Conservation (phyloP, 2,888 invertebrate species). For the Oscheius sp. region DNA sequence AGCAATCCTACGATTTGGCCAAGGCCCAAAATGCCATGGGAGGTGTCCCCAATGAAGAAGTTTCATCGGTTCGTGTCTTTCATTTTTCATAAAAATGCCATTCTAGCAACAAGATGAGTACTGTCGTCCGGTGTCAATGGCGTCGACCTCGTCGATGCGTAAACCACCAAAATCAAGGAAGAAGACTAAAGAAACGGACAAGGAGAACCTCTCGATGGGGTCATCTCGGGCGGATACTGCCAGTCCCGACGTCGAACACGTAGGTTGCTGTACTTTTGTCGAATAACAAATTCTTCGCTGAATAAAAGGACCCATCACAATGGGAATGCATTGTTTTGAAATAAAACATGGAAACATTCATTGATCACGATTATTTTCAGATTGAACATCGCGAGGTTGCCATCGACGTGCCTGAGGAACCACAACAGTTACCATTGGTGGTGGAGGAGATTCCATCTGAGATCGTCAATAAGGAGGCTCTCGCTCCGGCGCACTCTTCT, state of each 20-base stretch:
- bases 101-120: slow-evolving; percentile 21
- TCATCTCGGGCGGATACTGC: slow-evolving; percentile 12
- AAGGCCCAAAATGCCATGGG: slow-evolving; percentile 12
- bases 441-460: neutral
- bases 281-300: too few species aligned
- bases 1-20: slow-evolving; percentile 27
- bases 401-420: slow-evolving; percentile 20
- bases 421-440: neutral
- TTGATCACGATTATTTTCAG: neutral
- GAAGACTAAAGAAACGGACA: neutral
- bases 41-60: neutral
- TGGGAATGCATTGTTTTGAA: neutral
- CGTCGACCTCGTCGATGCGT: slow-evolving; percentile 17
- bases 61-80: neutral
- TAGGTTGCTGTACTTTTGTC: slow-evolving; percentile 1
- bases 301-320: neutral
- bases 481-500: neutral
- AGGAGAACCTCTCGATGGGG: slow-evolving; percentile 19
- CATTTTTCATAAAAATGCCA: neutral
- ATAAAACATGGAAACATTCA: neutral
- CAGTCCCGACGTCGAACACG: slow-evolving; percentile 15
- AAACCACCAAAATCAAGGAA: slow-evolving; percentile 7
- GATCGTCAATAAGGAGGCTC: neutral
- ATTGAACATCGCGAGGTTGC: slow-evolving; percentile 5
- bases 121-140: slow-evolving; percentile 26